Base-by-base conservation (phyloP, 2,797 vertebrate species). In the Epinephelus awoara region DNA sequence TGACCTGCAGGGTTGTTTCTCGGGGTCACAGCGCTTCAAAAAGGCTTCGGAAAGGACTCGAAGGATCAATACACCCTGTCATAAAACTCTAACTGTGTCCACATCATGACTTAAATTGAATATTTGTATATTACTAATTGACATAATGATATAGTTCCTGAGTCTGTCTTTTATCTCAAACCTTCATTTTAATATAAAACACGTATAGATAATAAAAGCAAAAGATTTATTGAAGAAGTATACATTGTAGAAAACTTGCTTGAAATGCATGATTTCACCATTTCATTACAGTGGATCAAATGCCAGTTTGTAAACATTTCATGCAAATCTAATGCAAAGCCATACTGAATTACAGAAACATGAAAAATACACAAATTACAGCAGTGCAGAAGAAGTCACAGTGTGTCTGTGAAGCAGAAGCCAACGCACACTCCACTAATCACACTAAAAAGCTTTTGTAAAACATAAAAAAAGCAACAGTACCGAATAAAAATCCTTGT, bases 251-350 rank as follows among this genome's bases (percentile, higher is more conserved):
- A 8, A 54, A 66, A 77, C 19, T 29, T 18, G 66, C 6, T 46
- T 14, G 29, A 82, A 79, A 70, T 0, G 1, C 62, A 56, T 68
- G 10, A 63, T 72, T 71, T 77, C 15, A 47, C 18, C 19, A 44
- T 67, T 77, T 42, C 13, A 54, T 78, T 42, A 19, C 6, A 59
- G 8, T 65, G 63, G 51, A 74, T 83, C 46, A 73, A 83, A 77
- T 61, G 4, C 38, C 42, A 67, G 25, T 80, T 74, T 82, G 21
- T 58, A 76, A 76, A 83, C 61, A 85, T 84, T 68, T 85, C 25
- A 82, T 85, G 79, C 57, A 84, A 76, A 87, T 84, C 51, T 57
- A 49, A 80, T 90, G 49, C 69, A 83, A 87, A 83, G 83, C 59
- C 54, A 72, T 25, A 65, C 1, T 47, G 34, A 86, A 85, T 66